Evolutionary conservation across 2,113 vertebrate species (phyloP).

Genomic region (Pedionomus torquatus): DNA sequence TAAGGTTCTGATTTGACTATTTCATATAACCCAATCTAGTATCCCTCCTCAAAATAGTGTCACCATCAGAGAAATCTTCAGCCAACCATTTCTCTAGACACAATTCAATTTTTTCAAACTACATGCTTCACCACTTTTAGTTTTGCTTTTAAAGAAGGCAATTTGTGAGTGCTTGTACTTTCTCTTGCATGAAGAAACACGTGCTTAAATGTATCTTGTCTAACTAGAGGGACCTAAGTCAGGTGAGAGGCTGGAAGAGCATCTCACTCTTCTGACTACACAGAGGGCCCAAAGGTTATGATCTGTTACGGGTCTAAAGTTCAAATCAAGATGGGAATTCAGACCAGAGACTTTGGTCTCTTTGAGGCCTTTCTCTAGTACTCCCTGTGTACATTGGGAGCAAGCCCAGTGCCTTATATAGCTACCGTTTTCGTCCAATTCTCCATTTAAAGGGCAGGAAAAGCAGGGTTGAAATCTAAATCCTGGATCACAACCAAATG

Average conservation of each 20-base stretch:
- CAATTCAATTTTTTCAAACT: not conserved
- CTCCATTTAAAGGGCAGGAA: conserved; percentile 2
- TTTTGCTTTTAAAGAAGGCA: not conserved
- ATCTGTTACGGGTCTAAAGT: not conserved
- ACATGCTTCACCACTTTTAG: not conserved
- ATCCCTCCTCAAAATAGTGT: not conserved
- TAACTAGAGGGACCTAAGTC: not conserved
- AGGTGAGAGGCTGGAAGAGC: not conserved
- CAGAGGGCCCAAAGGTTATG: not conserved
- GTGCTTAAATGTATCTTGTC: not conserved
- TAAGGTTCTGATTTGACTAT: not conserved
- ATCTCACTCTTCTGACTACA: not conserved
- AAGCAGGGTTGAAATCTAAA: not conserved
- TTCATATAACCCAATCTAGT: not conserved
- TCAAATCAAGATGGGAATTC: not conserved
- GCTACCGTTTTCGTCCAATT: not conserved
- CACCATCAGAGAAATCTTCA: not conserved
- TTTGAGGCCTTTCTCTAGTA: not conserved
- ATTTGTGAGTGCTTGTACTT: not conserved
- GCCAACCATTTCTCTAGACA: not conserved
- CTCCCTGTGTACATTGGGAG: conserved; percentile 28
- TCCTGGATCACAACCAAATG: not conserved
- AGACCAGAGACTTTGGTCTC: conserved; percentile 24
- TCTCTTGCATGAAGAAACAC: not conserved
- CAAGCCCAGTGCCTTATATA: not conserved